Conservation (phyloP, 2,888 invertebrate genomes). For the Amphipyra tragopoginis region DNA sequence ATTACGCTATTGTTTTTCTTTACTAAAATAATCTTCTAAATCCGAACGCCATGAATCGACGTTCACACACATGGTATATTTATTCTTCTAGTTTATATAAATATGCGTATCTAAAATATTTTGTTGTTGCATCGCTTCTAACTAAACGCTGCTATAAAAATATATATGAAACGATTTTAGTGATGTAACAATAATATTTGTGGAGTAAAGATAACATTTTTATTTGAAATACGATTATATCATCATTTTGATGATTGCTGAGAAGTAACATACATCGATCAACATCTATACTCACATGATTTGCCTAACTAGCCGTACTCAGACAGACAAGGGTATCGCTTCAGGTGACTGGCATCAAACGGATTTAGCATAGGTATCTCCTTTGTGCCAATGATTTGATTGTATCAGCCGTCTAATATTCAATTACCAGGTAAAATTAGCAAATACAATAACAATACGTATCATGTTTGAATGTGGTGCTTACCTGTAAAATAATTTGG, state of each 20-base stretch:
- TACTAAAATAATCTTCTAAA: constrained; percentile 23
- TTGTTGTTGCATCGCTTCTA: constrained; percentile 24
- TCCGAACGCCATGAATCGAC: constrained; percentile 8
- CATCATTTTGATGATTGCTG: neutral
- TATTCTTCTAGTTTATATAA: constrained; percentile 36
- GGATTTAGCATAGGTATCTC: too few relatives aligned
- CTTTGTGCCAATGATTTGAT: neutral
- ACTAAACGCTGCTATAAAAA: constrained; percentile 37
- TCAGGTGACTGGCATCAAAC: neutral
- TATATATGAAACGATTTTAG: constrained; percentile 24
- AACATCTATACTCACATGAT: neutral
- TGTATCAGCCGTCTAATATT: neutral
- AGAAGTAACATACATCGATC: constrained; percentile 8
- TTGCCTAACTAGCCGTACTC: too few relatives aligned
- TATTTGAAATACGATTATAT: constrained; percentile 24
- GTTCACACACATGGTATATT: constrained; percentile 30
- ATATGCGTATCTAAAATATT: constrained; percentile 29
- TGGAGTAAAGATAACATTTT: constrained; percentile 24
- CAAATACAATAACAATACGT: neutral
- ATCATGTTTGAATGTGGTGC: too few relatives aligned
- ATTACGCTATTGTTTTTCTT: constrained; percentile 21
- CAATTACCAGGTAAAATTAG: neutral
- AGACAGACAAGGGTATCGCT: neutral
- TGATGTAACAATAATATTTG: constrained; percentile 34
- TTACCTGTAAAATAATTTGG: too few relatives aligned